Conservation (phyloP, 2,888 invertebrate genomes). For the Campopleginae sp. region DNA sequence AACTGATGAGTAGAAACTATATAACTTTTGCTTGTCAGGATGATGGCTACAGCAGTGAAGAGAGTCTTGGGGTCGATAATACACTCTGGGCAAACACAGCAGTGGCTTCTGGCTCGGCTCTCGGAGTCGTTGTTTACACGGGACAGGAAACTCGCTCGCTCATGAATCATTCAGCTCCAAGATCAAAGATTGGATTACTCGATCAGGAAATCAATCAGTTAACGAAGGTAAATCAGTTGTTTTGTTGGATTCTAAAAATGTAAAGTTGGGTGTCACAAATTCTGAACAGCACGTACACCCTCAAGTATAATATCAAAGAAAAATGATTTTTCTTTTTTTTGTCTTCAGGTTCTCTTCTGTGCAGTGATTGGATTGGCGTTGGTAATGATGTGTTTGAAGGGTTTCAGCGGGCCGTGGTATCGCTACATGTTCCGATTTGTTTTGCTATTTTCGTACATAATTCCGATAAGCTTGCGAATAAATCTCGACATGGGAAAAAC, state of each 20-base stretch:
- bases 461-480: slow-evolving; percentile 98
- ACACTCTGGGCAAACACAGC: slow-evolving; percentile 99
- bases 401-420: slow-evolving; percentile 98
- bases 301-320: not conserved
- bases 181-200: slow-evolving; percentile 97
- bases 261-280: too few relatives aligned
- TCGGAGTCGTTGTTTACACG: slow-evolving; percentile 98
- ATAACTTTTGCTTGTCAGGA: slow-evolving; percentile 73
- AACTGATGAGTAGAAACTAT: not conserved
- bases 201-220: slow-evolving; percentile 98
- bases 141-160: slow-evolving; percentile 98
- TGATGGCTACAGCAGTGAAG: slow-evolving; percentile 88
- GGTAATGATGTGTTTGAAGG: slow-evolving; percentile 98
- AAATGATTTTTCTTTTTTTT: not conserved
- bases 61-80: slow-evolving; percentile 97
- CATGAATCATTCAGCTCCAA: slow-evolving; percentile 99
- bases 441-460: slow-evolving; percentile 98
- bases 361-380: slow-evolving; percentile 96
- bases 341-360: slow-evolving; percentile 90
- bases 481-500: slow-evolving; percentile 99
- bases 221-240: slow-evolving; percentile 89
- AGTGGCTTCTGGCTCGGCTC: slow-evolving; percentile 97
- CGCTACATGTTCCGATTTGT: slow-evolving; percentile 98
- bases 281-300: not conserved
- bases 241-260: not conserved